Conservation (phyloP, 64 coral and sea anemone genomes). For the Pocillopora verrucosa region DNA sequence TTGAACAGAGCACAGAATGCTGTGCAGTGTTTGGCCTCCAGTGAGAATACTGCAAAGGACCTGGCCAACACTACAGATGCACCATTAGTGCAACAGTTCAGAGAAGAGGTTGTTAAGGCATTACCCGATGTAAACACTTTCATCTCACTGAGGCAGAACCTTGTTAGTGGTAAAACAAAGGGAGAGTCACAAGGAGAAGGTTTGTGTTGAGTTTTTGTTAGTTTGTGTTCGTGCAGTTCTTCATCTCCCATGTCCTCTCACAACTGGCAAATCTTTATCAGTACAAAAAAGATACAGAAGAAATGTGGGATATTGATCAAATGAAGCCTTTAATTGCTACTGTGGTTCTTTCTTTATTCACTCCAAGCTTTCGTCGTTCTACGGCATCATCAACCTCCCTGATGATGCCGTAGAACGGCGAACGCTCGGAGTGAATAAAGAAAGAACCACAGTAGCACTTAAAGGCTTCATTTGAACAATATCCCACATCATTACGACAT, state of each 20-base stretch:
- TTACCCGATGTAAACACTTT: conserved; percentile 70
- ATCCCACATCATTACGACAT: no score
- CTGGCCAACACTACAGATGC: background rate
- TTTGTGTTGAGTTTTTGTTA: background rate
- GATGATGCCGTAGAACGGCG: no score
- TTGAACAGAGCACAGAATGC: conserved; percentile 58
- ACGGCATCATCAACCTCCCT: no score
- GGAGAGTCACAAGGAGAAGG: conserved; percentile 2
- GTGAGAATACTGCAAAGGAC: no score
- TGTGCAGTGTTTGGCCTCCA: background rate
- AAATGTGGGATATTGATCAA: no score
- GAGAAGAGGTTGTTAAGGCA: conserved; percentile 61
- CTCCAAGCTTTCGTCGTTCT: no score
- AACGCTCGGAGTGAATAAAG: no score
- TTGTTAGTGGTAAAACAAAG: conserved; percentile 32
- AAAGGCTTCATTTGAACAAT: no score
- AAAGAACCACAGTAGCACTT: no score
- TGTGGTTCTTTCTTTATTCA: no score
- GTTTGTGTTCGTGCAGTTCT: conserved; percentile 23
- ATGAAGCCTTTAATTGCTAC: no score
- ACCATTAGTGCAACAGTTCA: conserved; percentile 48
- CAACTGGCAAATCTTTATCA: conserved; percentile 63
- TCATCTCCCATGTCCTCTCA: conserved; percentile 62
- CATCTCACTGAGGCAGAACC: conserved; percentile 80
- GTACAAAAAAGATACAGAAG: conserved; percentile 40